phyloP scores from a whole-genome alignment of 2,113 vertebrate genomes.

The Syngnathus typhle region DNA sequence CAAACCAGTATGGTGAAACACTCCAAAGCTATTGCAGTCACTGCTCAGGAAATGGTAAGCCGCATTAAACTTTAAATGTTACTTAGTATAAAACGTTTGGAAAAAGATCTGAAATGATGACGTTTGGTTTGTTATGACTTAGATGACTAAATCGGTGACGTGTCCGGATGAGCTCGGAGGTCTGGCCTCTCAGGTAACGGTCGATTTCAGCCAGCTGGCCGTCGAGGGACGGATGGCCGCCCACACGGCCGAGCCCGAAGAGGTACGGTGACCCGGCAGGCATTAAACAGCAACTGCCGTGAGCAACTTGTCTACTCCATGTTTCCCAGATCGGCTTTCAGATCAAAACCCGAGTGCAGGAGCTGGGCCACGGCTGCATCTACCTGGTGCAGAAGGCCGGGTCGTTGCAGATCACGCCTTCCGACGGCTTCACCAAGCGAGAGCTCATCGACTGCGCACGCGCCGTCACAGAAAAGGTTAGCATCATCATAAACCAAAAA shows the following conservation, averaged over 20 bases:
- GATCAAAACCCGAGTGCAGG: slow-evolving; percentile 89
- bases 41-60: slow-evolving; percentile 97
- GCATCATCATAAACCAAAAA: neutral
- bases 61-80: neutral
- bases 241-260: slow-evolving; percentile 92
- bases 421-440: slow-evolving; percentile 89
- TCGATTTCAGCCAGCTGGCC: slow-evolving; percentile 94
- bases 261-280: slow-evolving; percentile 67
- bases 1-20: slow-evolving; percentile 97
- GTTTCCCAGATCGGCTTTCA: slow-evolving; percentile 85
- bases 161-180: slow-evolving; percentile 94
- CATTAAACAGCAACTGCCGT: neutral
- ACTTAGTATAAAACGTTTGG: no score
- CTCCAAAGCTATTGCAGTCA: slow-evolving; percentile 94
- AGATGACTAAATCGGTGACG: slow-evolving; percentile 99
- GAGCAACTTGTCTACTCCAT: neutral
- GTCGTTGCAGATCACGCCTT: slow-evolving; percentile 91
- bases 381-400: slow-evolving; percentile 96
- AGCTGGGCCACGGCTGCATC: slow-evolving; percentile 94
- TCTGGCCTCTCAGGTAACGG: slow-evolving; percentile 95
- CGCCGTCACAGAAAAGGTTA: slow-evolving; percentile 94
- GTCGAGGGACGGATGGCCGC: slow-evolving; percentile 92
- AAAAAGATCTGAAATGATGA: neutral
- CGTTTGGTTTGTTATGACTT: slow-evolving; percentile 25
- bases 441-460: slow-evolving; percentile 95